Percentiles rank a stretch among this genome's conserved stretches.
Evolutionary conservation across 2,888 invertebrate species (phyloP).

Genomic region (Apamea anceps): DNA sequence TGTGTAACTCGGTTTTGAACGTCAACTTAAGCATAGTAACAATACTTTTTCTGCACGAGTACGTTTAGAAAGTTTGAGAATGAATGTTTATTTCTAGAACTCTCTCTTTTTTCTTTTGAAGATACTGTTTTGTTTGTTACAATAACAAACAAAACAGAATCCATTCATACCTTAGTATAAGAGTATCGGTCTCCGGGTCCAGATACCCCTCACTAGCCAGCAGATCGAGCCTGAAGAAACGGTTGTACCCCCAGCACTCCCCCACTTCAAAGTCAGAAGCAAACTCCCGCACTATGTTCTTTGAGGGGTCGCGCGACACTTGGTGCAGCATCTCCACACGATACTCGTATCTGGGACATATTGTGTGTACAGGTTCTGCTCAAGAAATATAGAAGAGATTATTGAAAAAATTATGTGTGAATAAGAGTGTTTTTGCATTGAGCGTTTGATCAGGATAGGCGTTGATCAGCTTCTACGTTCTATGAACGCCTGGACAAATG

Average conservation of each 20-base stretch:
- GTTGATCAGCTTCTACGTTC: not conserved
- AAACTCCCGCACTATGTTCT: conserved; percentile 98
- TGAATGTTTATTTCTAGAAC: not conserved
- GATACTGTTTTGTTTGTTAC: no score
- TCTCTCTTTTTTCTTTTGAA: not conserved
- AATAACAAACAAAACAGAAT: not conserved
- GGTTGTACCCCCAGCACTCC: conserved; percentile 99
- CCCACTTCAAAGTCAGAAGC: conserved; percentile 99
- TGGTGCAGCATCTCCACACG: conserved; percentile 98
- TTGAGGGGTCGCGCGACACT: conserved; percentile 94
- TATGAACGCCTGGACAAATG: not conserved
- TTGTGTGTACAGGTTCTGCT: conserved; percentile 58
- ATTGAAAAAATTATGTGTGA: not conserved
- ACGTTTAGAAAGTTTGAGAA: not conserved
- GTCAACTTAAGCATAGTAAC: not conserved
- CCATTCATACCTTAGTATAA: conserved; percentile 92
- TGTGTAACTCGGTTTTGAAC: not conserved
- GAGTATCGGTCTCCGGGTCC: conserved; percentile 95
- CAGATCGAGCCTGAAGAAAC: conserved; percentile 97
- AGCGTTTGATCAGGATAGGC: not conserved
- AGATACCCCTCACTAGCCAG: conserved; percentile 97
- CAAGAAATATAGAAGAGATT: not conserved
- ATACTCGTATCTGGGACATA: conserved; percentile 94
- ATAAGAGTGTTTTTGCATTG: conserved; percentile 10
- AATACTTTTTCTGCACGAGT: not conserved